phyloP scores from a whole-genome alignment of 2,113 vertebrate species.

The Cheilinus undulatus region DNA sequence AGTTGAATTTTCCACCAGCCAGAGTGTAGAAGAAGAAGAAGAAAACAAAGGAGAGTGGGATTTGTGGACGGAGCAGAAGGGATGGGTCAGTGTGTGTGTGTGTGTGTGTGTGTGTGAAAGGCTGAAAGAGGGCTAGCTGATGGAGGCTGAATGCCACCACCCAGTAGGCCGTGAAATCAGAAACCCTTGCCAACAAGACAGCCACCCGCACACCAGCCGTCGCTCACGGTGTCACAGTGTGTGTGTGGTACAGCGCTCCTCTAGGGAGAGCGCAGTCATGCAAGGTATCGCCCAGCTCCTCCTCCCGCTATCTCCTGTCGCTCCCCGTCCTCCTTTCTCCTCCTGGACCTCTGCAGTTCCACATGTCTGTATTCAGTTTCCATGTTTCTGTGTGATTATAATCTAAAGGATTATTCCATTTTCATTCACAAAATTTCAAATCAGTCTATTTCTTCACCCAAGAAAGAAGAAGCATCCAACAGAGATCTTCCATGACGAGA shows the following conservation, averaged over 20 bases:
- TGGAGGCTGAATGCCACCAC: slow-evolving; percentile 80
- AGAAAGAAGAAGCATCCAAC: background rate
- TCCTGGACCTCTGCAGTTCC: slow-evolving; percentile 16
- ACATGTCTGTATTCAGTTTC: slow-evolving; percentile 23
- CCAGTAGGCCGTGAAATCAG: slow-evolving; percentile 84
- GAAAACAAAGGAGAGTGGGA: slow-evolving; percentile 5
- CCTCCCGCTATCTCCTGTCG: slow-evolving; percentile 56
- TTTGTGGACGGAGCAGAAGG: slow-evolving; percentile 46
- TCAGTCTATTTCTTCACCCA: too few species aligned
- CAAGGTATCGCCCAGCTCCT: slow-evolving; percentile 75
- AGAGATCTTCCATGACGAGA: too few species aligned
- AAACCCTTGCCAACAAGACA: slow-evolving; percentile 82
- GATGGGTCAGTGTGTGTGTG: slow-evolving; percentile 51
- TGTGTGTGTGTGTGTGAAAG: slow-evolving; percentile 31
- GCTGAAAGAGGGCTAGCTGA: slow-evolving; percentile 67
- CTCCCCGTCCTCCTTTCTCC: slow-evolving; percentile 46
- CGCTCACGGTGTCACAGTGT: slow-evolving; percentile 33
- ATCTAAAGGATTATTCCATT: too few species aligned
- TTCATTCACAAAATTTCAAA: too few species aligned
- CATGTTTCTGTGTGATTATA: background rate
- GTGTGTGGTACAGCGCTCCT: slow-evolving; percentile 53
- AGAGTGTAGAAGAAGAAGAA: background rate
- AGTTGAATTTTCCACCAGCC: background rate
- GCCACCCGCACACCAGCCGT: slow-evolving; percentile 78
- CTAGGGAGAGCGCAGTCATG: slow-evolving; percentile 81